Evolutionary conservation across 2,888 invertebrate species (phyloP), one percentile per base, ranked within the genome.

Genomic region (Nycteola revayana): DNA sequence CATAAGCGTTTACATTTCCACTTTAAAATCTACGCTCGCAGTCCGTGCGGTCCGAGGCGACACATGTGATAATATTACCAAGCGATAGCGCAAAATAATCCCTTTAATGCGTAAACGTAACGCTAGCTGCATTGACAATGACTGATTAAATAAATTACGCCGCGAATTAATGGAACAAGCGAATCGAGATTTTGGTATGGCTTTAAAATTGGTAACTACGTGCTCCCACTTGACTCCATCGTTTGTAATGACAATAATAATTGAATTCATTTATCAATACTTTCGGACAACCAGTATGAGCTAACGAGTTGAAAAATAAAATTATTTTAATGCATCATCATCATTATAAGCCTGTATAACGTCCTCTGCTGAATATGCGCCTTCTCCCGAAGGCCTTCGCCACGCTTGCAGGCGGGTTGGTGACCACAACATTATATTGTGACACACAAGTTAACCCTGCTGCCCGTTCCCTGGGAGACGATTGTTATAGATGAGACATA

Each of bases 1-100:
- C 10, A 9, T n/a, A 22, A 10, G 26, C 11, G 14, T 53, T 33
- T 39, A 32, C 35, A 18, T 43, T 48, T 53, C 32, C 33, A 38
- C 34, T 41, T 49, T 32, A 48, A 59, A 52, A 49, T 48, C 32
- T 30, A 28, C 31, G 8, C 22, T 17, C 17, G 10, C 6, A 21
- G 9, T 9, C 20, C 10, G 7, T 8, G 25, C 37, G 31, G 54
- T 44, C 52, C 41, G 49, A 46, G 49, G 50, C 56, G 51, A 58
- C 60, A 63, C 51, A 47, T 72, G 66, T 53, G 65, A 65, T 60
- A 66, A 64, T 58, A 70, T 60, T 58, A 60, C 55, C 43, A 32
- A 37, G 52, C 32, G 70, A 70, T 66, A 66, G 60, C 58, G 45
- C 32, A 60, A 63, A 62, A 61, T 69, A 69, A 69, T 72, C 66